Percentiles rank a stretch among this genome's conserved stretches.
phyloP scores from a whole-genome alignment of 2,888 invertebrate genomes.

The Hydrotaea cyrtoneurina region DNA sequence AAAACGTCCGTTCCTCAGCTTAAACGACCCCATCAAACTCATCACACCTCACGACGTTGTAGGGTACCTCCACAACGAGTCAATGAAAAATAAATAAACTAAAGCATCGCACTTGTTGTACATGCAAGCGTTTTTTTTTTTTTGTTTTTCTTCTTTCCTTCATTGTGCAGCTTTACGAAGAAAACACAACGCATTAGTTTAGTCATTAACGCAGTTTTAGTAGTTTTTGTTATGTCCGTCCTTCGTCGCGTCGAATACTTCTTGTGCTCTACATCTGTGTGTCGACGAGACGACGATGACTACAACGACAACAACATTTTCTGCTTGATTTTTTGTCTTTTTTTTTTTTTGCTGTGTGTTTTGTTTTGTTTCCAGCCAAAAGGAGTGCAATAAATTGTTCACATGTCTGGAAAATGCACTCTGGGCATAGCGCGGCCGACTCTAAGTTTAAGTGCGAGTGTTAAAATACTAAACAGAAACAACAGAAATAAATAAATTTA shows the following conservation, averaged over 20 bases:
- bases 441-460: slow-evolving; percentile 38
- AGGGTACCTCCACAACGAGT: neutral
- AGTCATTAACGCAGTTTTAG: slow-evolving; percentile 61
- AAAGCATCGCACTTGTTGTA: slow-evolving; percentile 45
- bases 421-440: neutral
- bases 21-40: too few species aligned
- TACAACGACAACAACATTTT: slow-evolving; percentile 23
- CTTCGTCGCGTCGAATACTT: neutral
- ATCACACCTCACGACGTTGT: neutral
- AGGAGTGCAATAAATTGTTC: slow-evolving; percentile 64
- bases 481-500: slow-evolving; percentile 57
- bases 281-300: neutral
- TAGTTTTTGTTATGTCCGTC: neutral
- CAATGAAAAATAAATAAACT: slow-evolving; percentile 1
- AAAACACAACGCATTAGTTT: slow-evolving; percentile 51
- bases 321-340: neutral
- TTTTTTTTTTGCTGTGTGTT: neutral
- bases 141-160: slow-evolving; percentile 20
- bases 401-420: slow-evolving; percentile 53
- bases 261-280: slow-evolving; percentile 5
- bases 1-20: too few species aligned
- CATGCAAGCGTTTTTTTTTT: slow-evolving; percentile 24
- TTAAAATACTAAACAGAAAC: slow-evolving; percentile 43
- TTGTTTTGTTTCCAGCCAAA: slow-evolving; percentile 42
- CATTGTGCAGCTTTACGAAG: neutral